phyloP scores from a whole-genome alignment of 2,888 invertebrate genomes.

The Protonemura montana region DNA sequence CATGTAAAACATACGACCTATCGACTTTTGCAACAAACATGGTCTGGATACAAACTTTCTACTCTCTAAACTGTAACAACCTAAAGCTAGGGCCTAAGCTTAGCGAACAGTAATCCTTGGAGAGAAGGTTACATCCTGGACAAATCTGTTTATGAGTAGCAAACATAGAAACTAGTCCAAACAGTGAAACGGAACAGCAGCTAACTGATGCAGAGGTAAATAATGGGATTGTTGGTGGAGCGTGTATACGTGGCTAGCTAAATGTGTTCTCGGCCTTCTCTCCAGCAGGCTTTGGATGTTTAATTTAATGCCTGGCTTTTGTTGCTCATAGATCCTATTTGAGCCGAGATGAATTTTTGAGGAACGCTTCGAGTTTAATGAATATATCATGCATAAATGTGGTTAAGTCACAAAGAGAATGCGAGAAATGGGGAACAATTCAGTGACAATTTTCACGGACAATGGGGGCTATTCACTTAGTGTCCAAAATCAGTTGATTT shows the following conservation, averaged over 20 bases:
- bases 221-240: conserved; percentile 34
- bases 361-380: not conserved
- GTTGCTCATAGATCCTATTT: not conserved
- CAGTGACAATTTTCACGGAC: not conserved
- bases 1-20: conserved; percentile 12
- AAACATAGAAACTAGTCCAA: conserved; percentile 43
- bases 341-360: conserved; percentile 3
- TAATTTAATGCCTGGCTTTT: conserved; percentile 1
- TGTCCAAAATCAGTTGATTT: not conserved
- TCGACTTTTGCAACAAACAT: conserved; percentile 12
- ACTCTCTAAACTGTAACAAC: conserved; percentile 12
- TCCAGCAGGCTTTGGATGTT: not conserved
- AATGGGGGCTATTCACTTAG: not conserved
- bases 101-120: conserved; percentile 2
- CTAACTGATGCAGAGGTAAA: conserved; percentile 30
- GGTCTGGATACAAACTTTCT: not conserved
- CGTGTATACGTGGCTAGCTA: conserved; percentile 7
- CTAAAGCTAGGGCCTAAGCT: not conserved
- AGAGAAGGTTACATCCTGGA: conserved; percentile 31
- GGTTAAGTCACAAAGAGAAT: not conserved
- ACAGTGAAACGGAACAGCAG: conserved; percentile 16
- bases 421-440: not conserved
- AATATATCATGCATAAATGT: not conserved
- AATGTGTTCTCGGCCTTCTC: not conserved
- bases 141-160: conserved; percentile 46